A percentile compares a stretch with the other conserved stretches of the same genome.
These are phyloP conservation scores for Bilobella aurantiaca DNA, from an alignment of 1,140 invertebrate species.

Conservation along the genomic window DNA sequence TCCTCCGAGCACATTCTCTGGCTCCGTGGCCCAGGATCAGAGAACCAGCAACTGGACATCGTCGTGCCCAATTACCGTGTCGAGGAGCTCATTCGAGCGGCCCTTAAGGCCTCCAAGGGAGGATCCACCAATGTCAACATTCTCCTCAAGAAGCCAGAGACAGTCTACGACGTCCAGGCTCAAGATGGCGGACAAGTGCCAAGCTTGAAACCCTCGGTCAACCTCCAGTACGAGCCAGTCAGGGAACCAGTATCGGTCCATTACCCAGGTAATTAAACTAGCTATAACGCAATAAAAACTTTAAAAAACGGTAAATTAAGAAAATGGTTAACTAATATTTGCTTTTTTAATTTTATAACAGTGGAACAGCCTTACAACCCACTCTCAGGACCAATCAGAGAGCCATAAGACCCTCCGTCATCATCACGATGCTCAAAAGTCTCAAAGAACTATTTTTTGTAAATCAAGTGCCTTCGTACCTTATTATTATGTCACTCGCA, in stretches of 20 bases:
- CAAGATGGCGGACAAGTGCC: background rate
- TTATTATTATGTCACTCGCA: too few species aligned
- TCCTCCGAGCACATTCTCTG: slow-evolving; percentile 12
- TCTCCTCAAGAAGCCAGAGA: slow-evolving; percentile 4
- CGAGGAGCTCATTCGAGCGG: slow-evolving; percentile 20
- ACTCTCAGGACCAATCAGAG: slow-evolving; percentile 4
- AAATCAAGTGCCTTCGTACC: too few species aligned
- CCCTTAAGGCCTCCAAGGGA: slow-evolving; percentile 11
- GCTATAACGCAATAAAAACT: too few species aligned
- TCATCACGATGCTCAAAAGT: background rate
- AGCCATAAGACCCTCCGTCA: background rate
- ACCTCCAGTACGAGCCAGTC: slow-evolving; percentile 2
- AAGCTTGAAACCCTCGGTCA: background rate
- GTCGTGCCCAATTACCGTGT: slow-evolving; percentile 22
- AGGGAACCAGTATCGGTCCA: background rate
- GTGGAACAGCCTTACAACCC: background rate
- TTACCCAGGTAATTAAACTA: too few species aligned
- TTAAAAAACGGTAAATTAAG: too few species aligned
- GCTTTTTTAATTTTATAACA: too few species aligned
- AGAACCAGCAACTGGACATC: slow-evolving; percentile 8
- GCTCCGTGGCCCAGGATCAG: background rate
- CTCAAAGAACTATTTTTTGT: background rate
- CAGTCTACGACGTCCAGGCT: slow-evolving; percentile 2
- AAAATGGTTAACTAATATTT: too few species aligned
- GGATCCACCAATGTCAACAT: slow-evolving; percentile 13